phyloP scores from a whole-genome alignment of 2,797 vertebrate genomes.

The Rhinogobio ventralis region DNA sequence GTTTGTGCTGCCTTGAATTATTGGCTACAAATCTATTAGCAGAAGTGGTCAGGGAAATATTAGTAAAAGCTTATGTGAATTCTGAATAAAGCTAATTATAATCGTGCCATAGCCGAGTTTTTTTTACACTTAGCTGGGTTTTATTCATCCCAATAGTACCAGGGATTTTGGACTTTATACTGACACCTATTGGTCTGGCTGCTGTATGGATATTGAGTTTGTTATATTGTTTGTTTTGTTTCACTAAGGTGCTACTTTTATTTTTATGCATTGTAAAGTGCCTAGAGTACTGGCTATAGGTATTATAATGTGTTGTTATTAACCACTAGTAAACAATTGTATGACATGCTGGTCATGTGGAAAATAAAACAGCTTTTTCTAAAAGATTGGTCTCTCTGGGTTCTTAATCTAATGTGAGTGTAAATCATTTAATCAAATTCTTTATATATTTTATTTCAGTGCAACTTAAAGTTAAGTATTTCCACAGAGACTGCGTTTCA shows the following conservation, averaged over 20 bases:
- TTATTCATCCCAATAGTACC: not conserved
- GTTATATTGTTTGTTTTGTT: not conserved
- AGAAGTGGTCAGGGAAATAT: slow-evolving; percentile 7
- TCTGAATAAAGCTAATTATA: not conserved
- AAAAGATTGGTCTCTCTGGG: not conserved
- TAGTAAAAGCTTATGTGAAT: not conserved
- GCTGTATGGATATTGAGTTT: not conserved
- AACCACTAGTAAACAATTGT: not conserved
- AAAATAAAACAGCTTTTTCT: slow-evolving; percentile 7
- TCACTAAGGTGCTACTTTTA: not conserved
- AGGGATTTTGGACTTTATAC: not conserved
- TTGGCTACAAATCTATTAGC: not conserved
- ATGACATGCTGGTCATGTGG: not conserved
- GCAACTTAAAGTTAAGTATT: not conserved
- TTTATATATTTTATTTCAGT: not conserved
- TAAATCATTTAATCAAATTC: not conserved
- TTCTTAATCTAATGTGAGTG: not conserved
- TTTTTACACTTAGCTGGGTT: not conserved
- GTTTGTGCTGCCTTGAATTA: slow-evolving; percentile 11
- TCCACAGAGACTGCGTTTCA: not conserved
- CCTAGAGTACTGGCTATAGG: not conserved
- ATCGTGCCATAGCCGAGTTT: not conserved
- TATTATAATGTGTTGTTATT: not conserved
- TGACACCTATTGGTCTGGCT: not conserved
- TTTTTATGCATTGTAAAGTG: not conserved